Base-by-base conservation (phyloP, 2,113 vertebrate genomes). In the Tamias sibiricus region DNA sequence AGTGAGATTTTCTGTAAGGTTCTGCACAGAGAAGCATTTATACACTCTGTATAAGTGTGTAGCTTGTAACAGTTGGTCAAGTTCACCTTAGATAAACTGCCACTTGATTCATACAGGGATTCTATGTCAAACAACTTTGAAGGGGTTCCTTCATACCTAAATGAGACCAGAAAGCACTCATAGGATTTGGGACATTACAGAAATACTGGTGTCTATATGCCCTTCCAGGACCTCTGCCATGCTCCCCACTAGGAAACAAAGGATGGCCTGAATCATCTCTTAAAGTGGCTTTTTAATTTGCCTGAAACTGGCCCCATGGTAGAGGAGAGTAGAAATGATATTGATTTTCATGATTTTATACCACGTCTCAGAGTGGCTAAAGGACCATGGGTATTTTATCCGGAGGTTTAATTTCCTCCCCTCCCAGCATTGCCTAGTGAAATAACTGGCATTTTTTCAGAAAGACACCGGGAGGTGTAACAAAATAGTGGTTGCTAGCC, bases 221-320 rank as follows among this genome's bases (percentile, higher is more conserved):
- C 84, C 52, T 88, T 93, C 66, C 12, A n/a, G 85, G 57, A 71
- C 32, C 8, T 6, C 40, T 72, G n/a, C 14, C 32, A 6, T 22
- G 40, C 42, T 44, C 59, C 66, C 68, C 37, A 13, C 30, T 42
- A 66, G 81, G 69, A 68, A 96, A 76, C 52, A 77, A 95, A 94
- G 87, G 64, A 44, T 30, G 44, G 69, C 62, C 77, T 85, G 54
- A 68, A 32, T 52, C 47, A 89, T 42, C 44, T 90, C 19, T 17
- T 89, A 74, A 90, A 79, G 20, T 74, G 47, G 85, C 85, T 77
- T 96, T 95, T 66, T 85, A 77, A 94, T 77, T 62, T 69, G 66
- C 81, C 72, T 66, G 52, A 91, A 93, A 87, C 66, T 79, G 32
- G 54, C 42, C 35, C 79, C 3, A 6, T 72, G n/a, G 66, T 72